These are phyloP conservation scores for Anthopleura xanthogrammica DNA, from an alignment of 92 coral and sea anemone genomes.

Conservation along the genomic window DNA sequence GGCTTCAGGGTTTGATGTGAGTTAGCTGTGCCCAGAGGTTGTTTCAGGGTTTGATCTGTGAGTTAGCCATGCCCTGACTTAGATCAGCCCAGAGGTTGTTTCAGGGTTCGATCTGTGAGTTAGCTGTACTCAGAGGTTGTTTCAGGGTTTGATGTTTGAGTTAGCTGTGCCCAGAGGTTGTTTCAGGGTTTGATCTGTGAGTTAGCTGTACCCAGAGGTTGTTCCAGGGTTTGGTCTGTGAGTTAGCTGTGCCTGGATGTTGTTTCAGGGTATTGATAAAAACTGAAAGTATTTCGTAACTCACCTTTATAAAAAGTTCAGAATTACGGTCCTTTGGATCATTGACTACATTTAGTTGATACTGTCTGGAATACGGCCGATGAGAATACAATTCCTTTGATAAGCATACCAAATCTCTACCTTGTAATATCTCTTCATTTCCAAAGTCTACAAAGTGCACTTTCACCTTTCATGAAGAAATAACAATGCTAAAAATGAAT, in stretches of 20 bases:
- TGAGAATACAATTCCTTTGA: conserved; percentile 59
- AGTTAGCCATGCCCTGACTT: too few species aligned
- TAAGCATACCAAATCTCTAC: conserved; percentile 63
- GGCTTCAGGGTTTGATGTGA: too few species aligned
- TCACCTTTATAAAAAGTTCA: conserved; percentile 36
- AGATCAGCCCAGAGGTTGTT: too few species aligned
- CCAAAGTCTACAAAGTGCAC: conserved; percentile 91
- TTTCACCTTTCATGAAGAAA: conserved; percentile 32
- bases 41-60: too few species aligned
- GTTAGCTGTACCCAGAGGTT: too few species aligned
- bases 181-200: too few species aligned
- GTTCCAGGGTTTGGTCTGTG: too few species aligned
- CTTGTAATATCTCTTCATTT: conserved; percentile 68
- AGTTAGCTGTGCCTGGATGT: neutral
- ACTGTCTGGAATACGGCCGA: conserved; percentile 66
- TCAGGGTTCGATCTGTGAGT: too few species aligned
- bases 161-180: neutral
- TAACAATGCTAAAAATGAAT: too few species aligned
- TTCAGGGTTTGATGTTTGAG: too few species aligned
- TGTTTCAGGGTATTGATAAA: neutral
- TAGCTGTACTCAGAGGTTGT: too few species aligned
- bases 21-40: too few species aligned
- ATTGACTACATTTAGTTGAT: conserved; percentile 55
- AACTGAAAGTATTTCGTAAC: neutral
- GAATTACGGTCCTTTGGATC: conserved; percentile 47